These are phyloP conservation scores for Eupithecia pulchellata DNA, from an alignment of 2,888 invertebrate genomes.

Conservation along the genomic window DNA sequence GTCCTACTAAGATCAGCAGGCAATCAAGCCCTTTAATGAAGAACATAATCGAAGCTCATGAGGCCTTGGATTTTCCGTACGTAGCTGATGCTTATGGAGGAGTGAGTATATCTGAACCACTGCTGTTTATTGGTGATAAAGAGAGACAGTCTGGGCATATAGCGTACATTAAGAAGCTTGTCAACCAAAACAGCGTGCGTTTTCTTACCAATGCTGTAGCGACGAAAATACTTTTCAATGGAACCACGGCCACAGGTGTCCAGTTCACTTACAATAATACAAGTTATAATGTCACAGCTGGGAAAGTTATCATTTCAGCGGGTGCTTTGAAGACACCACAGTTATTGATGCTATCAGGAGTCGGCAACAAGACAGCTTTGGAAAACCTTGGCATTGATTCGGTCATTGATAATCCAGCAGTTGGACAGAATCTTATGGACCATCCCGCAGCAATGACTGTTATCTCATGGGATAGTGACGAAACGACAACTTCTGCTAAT, in stretches of 20 bases:
- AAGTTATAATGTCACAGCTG: constrained; percentile 44
- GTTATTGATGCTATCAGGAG: constrained; percentile 59
- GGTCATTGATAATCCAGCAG: constrained; percentile 37
- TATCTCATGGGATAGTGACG: constrained; percentile 12
- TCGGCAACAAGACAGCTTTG: constrained; percentile 55
- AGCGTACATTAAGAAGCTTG: neutral
- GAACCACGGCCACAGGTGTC: constrained; percentile 56
- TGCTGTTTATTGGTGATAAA: constrained; percentile 7
- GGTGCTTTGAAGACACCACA: constrained; percentile 58
- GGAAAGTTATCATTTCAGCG: constrained; percentile 55
- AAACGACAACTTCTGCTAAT: neutral
- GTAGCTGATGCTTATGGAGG: constrained; percentile 6
- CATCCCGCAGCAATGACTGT: constrained; percentile 20
- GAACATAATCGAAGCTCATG: neutral
- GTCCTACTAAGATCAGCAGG: constrained; percentile 10
- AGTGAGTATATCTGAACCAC: constrained; percentile 6
- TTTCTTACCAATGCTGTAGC: constrained; percentile 13
- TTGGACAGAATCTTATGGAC: constrained; percentile 43
- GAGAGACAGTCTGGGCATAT: constrained; percentile 14
- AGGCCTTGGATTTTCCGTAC: constrained; percentile 6
- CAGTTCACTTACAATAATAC: constrained; percentile 36
- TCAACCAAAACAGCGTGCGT: neutral
- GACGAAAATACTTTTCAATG: constrained; percentile 48
- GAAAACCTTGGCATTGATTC: constrained; percentile 45
- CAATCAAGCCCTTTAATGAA: neutral